Evolutionary conservation across 1,140 invertebrate species (phyloP).

Genomic region (Eumaeus atala): DNA sequence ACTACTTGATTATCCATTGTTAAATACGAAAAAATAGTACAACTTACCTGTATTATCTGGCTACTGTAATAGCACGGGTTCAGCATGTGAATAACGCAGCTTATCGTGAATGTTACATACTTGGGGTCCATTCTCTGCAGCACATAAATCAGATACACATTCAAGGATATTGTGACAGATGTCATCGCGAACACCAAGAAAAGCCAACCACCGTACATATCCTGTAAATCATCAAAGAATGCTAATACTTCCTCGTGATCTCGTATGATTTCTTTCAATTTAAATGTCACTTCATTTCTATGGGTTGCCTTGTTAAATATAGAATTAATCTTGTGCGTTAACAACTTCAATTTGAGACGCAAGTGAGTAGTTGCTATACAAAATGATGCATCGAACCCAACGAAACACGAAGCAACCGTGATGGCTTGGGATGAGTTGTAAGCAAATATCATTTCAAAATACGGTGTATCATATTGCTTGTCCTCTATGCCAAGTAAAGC

Average conservation of each 20-base stretch:
- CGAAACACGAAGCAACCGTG: conserved; percentile 37
- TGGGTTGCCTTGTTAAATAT: conserved; percentile 38
- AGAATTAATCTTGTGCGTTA: conserved; percentile 37
- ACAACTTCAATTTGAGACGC: conserved; percentile 44
- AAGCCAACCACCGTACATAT: conserved; percentile 48
- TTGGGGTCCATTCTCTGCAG: conserved; percentile 37
- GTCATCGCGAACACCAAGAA: conserved; percentile 45
- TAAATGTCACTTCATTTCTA: conserved; percentile 28
- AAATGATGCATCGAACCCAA: conserved; percentile 51
- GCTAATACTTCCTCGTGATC: conserved; percentile 42
- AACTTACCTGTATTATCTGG: conserved; percentile 46
- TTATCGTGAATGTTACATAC: conserved; percentile 40
- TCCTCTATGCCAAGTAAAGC: conserved; percentile 43
- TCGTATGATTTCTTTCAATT: conserved; percentile 35
- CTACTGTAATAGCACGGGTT: conserved; percentile 49
- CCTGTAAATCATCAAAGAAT: conserved; percentile 42
- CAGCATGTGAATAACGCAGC: conserved; percentile 45
- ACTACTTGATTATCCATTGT: too few species aligned
- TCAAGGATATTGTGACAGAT: conserved; percentile 41
- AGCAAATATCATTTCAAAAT: conserved; percentile 44
- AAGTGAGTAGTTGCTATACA: conserved; percentile 50
- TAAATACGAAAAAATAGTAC: background rate
- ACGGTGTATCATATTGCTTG: conserved; percentile 46
- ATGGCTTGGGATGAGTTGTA: conserved; percentile 39
- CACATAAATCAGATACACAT: conserved; percentile 43